A percentile compares a stretch with the other conserved stretches of the same genome.
Evolutionary conservation across 2,797 vertebrate species (phyloP).

Genomic region (Leptatherina wallacei): DNA sequence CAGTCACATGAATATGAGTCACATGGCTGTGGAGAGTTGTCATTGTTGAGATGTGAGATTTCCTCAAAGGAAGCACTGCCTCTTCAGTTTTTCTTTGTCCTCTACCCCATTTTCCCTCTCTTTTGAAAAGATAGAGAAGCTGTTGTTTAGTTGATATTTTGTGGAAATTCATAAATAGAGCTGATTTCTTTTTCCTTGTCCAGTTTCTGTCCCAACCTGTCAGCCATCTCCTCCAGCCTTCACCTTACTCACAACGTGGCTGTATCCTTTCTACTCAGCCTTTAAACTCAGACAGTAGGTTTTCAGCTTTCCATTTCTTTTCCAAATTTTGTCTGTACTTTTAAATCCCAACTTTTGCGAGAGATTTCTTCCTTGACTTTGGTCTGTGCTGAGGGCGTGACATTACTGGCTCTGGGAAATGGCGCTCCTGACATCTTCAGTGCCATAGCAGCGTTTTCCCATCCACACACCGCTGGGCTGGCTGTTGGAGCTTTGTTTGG

Average conservation of each 20-base stretch:
- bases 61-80: slow-evolving; percentile 28
- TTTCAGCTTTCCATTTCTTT: background rate
- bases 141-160: background rate
- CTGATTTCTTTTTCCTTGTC: slow-evolving; percentile 20
- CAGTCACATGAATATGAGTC: slow-evolving; percentile 46
- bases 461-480: slow-evolving; percentile 90
- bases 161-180: background rate
- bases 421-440: slow-evolving; percentile 98
- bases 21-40: slow-evolving; percentile 40
- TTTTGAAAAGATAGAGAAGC: background rate
- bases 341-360: background rate
- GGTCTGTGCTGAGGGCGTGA: slow-evolving; percentile 88
- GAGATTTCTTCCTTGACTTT: slow-evolving; percentile 79
- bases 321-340: background rate
- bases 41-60: slow-evolving; percentile 8
- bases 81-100: slow-evolving; percentile 37
- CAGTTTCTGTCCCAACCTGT: slow-evolving; percentile 97
- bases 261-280: slow-evolving; percentile 88
- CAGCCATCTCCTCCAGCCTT: slow-evolving; percentile 90
- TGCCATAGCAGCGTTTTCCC: slow-evolving; percentile 92
- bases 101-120: background rate
- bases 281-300: no score
- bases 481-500: slow-evolving; percentile 94
- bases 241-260: slow-evolving; percentile 96
- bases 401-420: slow-evolving; percentile 95